phyloP scores from a whole-genome alignment of 2,797 vertebrate genomes.

The Crenuchus spilurus region DNA sequence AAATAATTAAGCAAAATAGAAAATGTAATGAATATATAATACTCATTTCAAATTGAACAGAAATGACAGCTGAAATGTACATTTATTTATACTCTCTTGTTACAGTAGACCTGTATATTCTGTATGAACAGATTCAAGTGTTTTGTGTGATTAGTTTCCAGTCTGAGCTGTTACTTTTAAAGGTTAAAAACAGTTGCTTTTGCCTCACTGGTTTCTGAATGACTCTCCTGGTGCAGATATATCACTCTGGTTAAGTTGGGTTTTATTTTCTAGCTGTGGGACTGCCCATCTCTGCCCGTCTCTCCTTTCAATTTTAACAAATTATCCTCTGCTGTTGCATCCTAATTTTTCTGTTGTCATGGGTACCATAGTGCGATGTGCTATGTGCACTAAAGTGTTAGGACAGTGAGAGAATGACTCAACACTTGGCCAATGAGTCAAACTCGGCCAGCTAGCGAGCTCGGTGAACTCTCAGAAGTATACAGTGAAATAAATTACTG shows the following conservation, averaged over 20 bases:
- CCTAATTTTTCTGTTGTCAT: conserved; percentile 45
- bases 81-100: no score
- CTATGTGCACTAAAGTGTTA: conserved; percentile 5
- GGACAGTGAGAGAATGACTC: conserved; percentile 38
- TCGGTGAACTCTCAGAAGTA: not conserved
- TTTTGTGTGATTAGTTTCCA: no score
- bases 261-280: not conserved
- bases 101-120: no score
- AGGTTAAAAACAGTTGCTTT: no score
- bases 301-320: conserved; percentile 20
- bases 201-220: not conserved
- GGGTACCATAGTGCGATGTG: conserved; percentile 36
- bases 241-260: no score
- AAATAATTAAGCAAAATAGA: no score
- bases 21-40: no score
- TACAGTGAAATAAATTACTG: not conserved
- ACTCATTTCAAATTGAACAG: no score
- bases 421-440: conserved; percentile 26
- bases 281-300: not conserved
- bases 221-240: no score
- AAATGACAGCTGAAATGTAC: no score
- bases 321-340: conserved; percentile 31
- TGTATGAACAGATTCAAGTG: no score
- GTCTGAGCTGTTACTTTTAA: no score
- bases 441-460: conserved; percentile 16